phyloP scores from a whole-genome alignment of 2,888 invertebrate species.

The Petrolisthes manimaculis region DNA sequence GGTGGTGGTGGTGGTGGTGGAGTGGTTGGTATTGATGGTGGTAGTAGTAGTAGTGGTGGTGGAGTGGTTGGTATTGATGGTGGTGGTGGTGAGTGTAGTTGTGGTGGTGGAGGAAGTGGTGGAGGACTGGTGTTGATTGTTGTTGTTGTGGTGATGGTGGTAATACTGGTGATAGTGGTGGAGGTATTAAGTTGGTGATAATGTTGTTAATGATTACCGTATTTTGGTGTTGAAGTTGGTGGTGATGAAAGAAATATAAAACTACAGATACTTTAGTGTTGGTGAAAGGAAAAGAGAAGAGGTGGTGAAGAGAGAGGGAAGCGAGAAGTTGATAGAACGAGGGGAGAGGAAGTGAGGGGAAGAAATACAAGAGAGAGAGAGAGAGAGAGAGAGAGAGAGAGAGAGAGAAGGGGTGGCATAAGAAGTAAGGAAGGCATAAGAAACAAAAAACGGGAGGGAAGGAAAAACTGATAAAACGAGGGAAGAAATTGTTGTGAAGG shows the following conservation, averaged over 20 bases:
- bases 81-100: not conserved
- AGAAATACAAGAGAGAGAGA: too few relatives aligned
- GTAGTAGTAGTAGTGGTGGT: too few relatives aligned
- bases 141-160: not conserved
- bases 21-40: too few relatives aligned
- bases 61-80: not conserved
- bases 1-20: not conserved
- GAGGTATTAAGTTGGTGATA: not conserved
- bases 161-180: not conserved
- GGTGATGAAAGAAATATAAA: not conserved
- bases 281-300: not conserved
- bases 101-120: not conserved
- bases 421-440: not conserved
- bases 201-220: not conserved
- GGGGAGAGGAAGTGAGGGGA: too few relatives aligned
- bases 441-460: not conserved
- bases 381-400: slow-evolving; percentile 24
- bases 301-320: not conserved
- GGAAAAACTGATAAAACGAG: not conserved
- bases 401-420: slow-evolving; percentile 8
- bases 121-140: not conserved
- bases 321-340: too few relatives aligned
- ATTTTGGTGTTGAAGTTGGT: not conserved
- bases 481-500: too few relatives aligned
- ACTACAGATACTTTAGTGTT: too few relatives aligned